Evolutionary conservation across 2,888 invertebrate species (phyloP), one percentile per base, ranked within the genome.

Genomic region (Ophion ellenae): DNA sequence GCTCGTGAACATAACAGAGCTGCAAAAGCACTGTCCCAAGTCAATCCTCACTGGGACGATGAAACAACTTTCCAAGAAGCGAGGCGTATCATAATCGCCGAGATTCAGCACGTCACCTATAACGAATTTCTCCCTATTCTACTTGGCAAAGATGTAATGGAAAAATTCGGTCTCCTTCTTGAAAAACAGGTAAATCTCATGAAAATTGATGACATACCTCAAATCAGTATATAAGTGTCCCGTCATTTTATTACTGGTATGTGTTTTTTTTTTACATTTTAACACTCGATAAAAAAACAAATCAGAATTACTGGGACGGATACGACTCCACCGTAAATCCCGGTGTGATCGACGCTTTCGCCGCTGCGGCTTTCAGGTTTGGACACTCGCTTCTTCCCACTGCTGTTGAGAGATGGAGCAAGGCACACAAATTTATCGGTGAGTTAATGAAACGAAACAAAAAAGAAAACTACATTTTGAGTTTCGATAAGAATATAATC

Each of bases 41-140:
- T 98, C 6, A 98, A 99, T 94, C 98, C 98, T 0, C 98, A 98
- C 93, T 98, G 98, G 98, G 97, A 98, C 91, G 98, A 98, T 91
- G 98, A 98, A 94, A 98, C 97, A 0, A 94, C 98, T 0, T 98
- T 97, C 95, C 98, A 98, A 93, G 98, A 98, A 94, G 95, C 98
- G 0, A 95, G 98, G 87, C 95, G 98, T 77, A 97, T 98, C 90
- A 97, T 97, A 89, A 97, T 98, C 80, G 98, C 97, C 4, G 96
- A 97, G 93, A 97, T 98, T 83, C 98, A 98, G 92, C 98, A 98
- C 92, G 96, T 98, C 83, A 98, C 98, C 0, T 98, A 96, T 94
- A 98, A 98, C 92, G 98, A 98, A 94, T 98, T 98, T 94, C 94
- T 98, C 89, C 98, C 98, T 14, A 97, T 98, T 90, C 94, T 98